Evolutionary conservation across 2,797 vertebrate genomes (phyloP).

Genomic region (Xerus rutilus): DNA sequence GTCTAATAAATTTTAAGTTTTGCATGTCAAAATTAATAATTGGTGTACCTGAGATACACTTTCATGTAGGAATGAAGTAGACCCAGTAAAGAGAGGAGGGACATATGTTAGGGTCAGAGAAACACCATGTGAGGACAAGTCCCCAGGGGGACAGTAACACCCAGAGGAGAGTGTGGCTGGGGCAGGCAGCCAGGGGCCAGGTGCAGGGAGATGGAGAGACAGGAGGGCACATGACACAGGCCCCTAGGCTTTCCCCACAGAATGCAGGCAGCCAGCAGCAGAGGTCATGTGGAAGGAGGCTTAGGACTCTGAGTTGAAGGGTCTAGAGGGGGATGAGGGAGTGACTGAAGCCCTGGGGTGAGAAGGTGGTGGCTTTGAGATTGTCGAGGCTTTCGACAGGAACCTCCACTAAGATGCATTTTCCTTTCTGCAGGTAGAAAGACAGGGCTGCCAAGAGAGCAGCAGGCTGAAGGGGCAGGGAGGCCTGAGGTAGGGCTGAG

Average conservation of each 20-base stretch:
- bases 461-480: neutral
- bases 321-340: neutral
- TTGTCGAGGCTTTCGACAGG: neutral
- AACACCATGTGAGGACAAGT: neutral
- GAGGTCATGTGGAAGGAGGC: neutral
- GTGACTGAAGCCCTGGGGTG: neutral
- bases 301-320: neutral
- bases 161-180: neutral
- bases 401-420: neutral
- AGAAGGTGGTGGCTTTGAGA: neutral
- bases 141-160: neutral
- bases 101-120: neutral
- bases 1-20: too few relatives aligned
- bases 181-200: fast-evolving
- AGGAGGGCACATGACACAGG: too few relatives aligned
- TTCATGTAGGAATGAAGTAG: too few relatives aligned
- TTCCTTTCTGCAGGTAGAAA: neutral
- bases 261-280: neutral
- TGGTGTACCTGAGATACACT: too few relatives aligned
- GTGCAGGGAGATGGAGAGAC: neutral
- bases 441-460: neutral
- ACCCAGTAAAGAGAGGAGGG: too few relatives aligned
- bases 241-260: too few relatives aligned
- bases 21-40: too few relatives aligned
- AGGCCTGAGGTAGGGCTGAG: neutral